Conservation (phyloP, 2,113 vertebrate genomes). For the Smithornis capensis region DNA sequence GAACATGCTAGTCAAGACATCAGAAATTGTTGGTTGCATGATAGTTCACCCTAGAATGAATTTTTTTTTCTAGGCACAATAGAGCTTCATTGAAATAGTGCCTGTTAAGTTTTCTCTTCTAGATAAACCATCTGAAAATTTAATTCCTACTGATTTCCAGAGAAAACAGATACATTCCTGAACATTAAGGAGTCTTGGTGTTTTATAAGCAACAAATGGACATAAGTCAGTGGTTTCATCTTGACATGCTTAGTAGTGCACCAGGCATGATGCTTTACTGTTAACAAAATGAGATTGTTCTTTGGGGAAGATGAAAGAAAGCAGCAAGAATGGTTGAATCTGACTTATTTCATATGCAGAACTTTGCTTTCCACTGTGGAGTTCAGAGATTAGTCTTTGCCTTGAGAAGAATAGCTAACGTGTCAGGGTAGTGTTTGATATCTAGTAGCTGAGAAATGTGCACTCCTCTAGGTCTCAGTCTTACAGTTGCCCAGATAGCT, state of each 20-base stretch:
- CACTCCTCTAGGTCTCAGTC: neutral
- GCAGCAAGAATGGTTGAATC: neutral
- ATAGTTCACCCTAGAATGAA: neutral
- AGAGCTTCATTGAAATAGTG: neutral
- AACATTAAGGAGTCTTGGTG: neutral
- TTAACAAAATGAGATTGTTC: neutral
- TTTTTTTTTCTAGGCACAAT: neutral
- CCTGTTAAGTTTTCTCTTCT: neutral
- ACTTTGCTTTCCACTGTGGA: neutral
- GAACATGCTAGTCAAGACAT: neutral
- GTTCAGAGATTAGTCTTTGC: neutral
- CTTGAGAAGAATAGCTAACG: neutral
- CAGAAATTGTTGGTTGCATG: neutral
- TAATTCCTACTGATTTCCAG: neutral
- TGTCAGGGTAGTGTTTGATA: neutral
- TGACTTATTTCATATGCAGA: neutral
- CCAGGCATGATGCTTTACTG: neutral
- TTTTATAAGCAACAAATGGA: neutral
- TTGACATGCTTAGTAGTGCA: neutral
- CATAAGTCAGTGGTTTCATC: neutral
- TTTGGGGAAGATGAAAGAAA: neutral
- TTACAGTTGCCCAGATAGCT: neutral
- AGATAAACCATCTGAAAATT: neutral
- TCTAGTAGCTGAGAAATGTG: neutral
- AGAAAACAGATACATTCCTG: neutral